Evolutionary conservation across 2,888 invertebrate genomes (phyloP).

Genomic region (Meteorus cinctellus): DNA sequence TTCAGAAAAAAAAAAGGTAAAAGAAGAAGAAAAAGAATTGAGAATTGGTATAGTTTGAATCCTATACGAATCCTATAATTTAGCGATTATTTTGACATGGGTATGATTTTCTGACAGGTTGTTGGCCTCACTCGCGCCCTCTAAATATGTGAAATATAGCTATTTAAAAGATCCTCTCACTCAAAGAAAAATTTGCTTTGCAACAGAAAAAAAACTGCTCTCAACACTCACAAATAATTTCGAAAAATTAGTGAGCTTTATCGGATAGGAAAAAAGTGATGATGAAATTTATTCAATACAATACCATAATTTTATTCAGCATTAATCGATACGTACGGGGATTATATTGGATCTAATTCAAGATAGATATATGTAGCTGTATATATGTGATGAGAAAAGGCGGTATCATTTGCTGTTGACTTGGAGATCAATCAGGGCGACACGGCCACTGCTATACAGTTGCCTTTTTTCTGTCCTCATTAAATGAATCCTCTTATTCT

Average conservation of each 20-base stretch:
- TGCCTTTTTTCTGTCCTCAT: not conserved
- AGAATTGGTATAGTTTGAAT: constrained; percentile 59
- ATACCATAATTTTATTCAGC: not conserved
- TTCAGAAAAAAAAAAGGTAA: constrained; percentile 40
- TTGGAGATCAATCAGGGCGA: constrained; percentile 19
- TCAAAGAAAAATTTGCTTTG: constrained; percentile 47
- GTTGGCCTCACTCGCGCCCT: constrained; percentile 62
- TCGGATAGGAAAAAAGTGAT: not conserved
- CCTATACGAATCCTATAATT: constrained; percentile 69
- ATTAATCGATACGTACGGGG: constrained; percentile 24
- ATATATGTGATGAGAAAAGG: not conserved
- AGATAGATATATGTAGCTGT: not conserved
- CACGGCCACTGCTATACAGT: constrained; percentile 8
- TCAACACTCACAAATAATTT: not conserved
- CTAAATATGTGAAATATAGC: constrained; percentile 63
- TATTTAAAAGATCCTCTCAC: constrained; percentile 63
- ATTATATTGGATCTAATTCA: not conserved
- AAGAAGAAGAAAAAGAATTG: constrained; percentile 17
- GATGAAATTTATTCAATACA: not conserved
- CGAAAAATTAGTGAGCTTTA: not conserved
- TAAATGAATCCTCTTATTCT: constrained; percentile 21
- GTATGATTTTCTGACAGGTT: constrained; percentile 70
- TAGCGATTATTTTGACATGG: constrained; percentile 72
- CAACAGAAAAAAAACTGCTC: constrained; percentile 10
- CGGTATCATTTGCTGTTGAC: constrained; percentile 4